A percentile compares a stretch with the other conserved stretches of the same genome.
These are phyloP conservation scores for Euglossa dilemma DNA, from an alignment of 1,140 invertebrate species.

Conservation along the genomic window DNA sequence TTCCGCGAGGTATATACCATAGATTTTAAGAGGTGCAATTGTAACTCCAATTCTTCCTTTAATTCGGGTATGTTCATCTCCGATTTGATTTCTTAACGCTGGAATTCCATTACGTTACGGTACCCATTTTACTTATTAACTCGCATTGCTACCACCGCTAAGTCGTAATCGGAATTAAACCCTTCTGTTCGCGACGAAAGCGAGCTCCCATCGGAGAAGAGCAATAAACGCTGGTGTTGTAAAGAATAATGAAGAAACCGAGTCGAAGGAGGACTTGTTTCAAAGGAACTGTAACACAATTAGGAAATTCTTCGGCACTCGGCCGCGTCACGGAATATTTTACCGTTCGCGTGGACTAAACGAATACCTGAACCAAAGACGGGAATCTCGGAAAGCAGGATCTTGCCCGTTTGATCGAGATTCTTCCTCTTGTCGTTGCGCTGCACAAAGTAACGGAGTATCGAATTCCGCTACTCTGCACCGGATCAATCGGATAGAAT, in stretches of 20 bases:
- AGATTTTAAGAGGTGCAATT: no score
- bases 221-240: neutral
- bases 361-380: conserved; percentile 18
- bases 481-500: conserved; percentile 41
- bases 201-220: neutral
- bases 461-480: conserved; percentile 60
- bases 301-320: conserved; percentile 38
- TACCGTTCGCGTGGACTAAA: neutral
- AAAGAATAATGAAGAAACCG: neutral
- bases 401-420: conserved; percentile 40
- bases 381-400: conserved; percentile 25
- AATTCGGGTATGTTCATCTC: no score
- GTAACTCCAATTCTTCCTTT: no score
- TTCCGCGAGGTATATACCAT: neutral
- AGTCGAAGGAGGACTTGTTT: neutral
- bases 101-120: no score
- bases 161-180: no score
- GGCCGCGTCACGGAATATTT: conserved; percentile 31
- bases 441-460: conserved; percentile 61
- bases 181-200: no score
- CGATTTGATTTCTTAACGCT: no score
- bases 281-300: conserved; percentile 17
- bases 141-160: no score
- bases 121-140: no score
- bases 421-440: conserved; percentile 42